phyloP scores from a whole-genome alignment of 2,888 invertebrate genomes.

The Athalia circularis region DNA sequence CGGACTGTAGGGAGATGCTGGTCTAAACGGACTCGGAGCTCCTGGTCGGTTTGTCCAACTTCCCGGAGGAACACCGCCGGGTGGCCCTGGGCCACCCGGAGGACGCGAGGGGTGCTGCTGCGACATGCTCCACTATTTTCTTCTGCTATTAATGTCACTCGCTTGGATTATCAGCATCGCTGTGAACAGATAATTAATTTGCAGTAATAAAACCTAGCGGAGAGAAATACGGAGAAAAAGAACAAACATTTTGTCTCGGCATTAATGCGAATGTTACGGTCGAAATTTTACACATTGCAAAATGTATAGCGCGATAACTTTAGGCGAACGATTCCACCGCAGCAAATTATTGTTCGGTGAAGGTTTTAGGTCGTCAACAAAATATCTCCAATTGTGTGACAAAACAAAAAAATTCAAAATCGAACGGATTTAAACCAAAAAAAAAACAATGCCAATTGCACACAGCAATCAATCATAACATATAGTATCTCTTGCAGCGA shows the following conservation, averaged over 20 bases:
- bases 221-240: background rate
- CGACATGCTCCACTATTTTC: constrained; percentile 52
- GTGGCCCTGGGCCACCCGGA: constrained; percentile 74
- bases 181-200: constrained; percentile 44
- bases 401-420: no score
- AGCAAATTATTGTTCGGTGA: no score
- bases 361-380: no score
- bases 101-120: constrained; percentile 67
- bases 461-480: background rate
- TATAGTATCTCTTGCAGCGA: background rate
- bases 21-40: constrained; percentile 81
- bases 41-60: constrained; percentile 73
- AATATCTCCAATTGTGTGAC: no score
- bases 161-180: constrained; percentile 53
- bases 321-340: no score
- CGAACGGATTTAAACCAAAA: background rate
- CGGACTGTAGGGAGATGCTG: constrained; percentile 86
- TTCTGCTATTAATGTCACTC: constrained; percentile 48
- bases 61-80: constrained; percentile 73
- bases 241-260: no score
- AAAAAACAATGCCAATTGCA: background rate
- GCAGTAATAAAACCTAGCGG: background rate
- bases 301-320: no score
- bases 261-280: no score
- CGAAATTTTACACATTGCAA: no score